These are phyloP conservation scores for Selene dorsalis DNA, from an alignment of 2,797 vertebrate genomes.

Conservation along the genomic window DNA sequence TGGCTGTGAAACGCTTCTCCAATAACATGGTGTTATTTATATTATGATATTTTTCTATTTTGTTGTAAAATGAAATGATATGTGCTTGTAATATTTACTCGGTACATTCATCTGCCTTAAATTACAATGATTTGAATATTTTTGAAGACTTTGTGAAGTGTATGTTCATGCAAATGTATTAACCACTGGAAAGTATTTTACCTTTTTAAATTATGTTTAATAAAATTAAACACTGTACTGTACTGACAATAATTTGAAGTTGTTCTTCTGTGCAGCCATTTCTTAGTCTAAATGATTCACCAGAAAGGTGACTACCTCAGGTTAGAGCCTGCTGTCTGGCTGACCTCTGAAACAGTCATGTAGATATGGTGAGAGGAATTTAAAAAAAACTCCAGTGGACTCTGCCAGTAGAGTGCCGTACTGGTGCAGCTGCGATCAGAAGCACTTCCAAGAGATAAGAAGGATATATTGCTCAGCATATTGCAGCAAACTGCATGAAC, in stretches of 20 bases:
- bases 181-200: background rate
- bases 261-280: background rate
- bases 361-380: background rate
- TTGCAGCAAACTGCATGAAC: conserved; percentile 13
- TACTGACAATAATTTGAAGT: background rate
- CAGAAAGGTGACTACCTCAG: background rate
- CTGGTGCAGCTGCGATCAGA: background rate
- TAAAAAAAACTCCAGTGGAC: conserved; percentile 19
- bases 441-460: conserved; percentile 18
- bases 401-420: background rate
- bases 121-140: conserved; percentile 5
- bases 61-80: conserved; percentile 1
- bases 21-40: conserved; percentile 40
- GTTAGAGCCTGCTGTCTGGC: background rate
- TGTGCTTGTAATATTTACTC: conserved; percentile 5
- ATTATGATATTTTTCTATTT: conserved; percentile 3
- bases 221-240: conserved; percentile 11
- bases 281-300: conserved; percentile 25
- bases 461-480: conserved; percentile 24
- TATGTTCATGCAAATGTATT: conserved; percentile 1
- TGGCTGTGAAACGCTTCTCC: background rate
- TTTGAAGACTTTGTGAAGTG: background rate
- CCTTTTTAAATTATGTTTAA: conserved; percentile 3
- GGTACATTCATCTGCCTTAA: conserved; percentile 19
- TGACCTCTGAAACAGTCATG: conserved; percentile 6